A percentile compares a stretch with the other conserved stretches of the same genome.
These are phyloP conservation scores for Polyergus mexicanus DNA, from an alignment of 1,140 invertebrate species.

Conservation along the genomic window DNA sequence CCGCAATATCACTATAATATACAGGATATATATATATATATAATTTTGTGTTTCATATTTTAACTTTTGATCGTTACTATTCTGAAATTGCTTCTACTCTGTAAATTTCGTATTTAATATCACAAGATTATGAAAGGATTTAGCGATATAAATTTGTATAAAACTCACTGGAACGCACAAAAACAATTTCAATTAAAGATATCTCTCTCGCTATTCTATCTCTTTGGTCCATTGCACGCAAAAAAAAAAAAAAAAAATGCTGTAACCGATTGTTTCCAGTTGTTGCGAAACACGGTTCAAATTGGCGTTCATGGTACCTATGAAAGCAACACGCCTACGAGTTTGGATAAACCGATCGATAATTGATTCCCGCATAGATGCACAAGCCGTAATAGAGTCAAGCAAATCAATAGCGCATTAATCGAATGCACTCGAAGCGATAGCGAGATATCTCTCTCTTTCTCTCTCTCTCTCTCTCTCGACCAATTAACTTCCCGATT, in stretches of 20 bases:
- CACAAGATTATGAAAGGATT: no score
- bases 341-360: slow-evolving; percentile 43
- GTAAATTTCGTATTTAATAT: no score
- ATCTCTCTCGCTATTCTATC: neutral
- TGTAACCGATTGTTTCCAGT: neutral
- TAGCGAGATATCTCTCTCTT: neutral
- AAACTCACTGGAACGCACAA: neutral
- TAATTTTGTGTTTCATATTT: no score
- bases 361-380: slow-evolving; percentile 54
- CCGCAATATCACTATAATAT: no score
- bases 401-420: slow-evolving; percentile 49
- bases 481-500: slow-evolving; percentile 25
- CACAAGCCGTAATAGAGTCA: slow-evolving; percentile 33
- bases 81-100: no score
- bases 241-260: no score
- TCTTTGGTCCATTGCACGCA: neutral
- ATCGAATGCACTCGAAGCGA: slow-evolving; percentile 25
- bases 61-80: no score
- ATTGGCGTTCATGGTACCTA: neutral
- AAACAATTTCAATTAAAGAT: neutral
- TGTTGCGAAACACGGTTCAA: neutral
- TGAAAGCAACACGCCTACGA: neutral
- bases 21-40: no score
- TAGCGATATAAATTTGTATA: neutral
- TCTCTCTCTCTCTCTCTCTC: neutral